Percentiles rank a stretch among this genome's conserved stretches.
Conservation (phyloP, 2,113 vertebrate genomes). For the Corythornis cristatus region DNA sequence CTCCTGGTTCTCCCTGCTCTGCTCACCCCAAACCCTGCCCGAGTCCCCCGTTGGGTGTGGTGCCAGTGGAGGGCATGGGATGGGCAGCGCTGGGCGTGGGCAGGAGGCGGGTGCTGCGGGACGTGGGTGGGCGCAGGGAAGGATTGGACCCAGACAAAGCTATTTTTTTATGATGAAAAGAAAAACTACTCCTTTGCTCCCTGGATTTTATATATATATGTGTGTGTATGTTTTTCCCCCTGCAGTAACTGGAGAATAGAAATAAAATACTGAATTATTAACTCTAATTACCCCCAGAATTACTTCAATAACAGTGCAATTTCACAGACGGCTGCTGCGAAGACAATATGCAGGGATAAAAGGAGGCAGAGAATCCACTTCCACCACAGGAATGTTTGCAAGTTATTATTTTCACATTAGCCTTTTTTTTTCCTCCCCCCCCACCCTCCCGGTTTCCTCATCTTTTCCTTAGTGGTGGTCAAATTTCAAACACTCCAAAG, state of each 20-base stretch:
- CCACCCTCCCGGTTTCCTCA: neutral
- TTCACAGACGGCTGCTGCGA: constrained; percentile 76
- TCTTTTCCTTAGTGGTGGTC: constrained; percentile 10
- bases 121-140: neutral
- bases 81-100: neutral
- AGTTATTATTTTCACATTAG: constrained; percentile 73
- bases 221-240: constrained; percentile 34
- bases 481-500: neutral
- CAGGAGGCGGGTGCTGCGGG: neutral
- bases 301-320: constrained; percentile 76
- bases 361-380: constrained; percentile 72
- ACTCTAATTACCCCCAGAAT: constrained; percentile 78
- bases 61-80: neutral
- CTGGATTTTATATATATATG: constrained; percentile 17
- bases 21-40: neutral
- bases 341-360: constrained; percentile 72
- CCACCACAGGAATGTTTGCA: constrained; percentile 75
- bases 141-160: neutral
- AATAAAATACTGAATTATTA: constrained; percentile 78
- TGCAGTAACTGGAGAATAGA: constrained; percentile 74
- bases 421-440: neutral
- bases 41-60: fast-evolving
- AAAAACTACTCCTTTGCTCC: constrained; percentile 14
- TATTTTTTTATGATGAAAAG: constrained; percentile 45
- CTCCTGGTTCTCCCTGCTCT: neutral